Base-by-base conservation (phyloP, 2,888 invertebrate species). In the Eugnorisma glareosa region DNA sequence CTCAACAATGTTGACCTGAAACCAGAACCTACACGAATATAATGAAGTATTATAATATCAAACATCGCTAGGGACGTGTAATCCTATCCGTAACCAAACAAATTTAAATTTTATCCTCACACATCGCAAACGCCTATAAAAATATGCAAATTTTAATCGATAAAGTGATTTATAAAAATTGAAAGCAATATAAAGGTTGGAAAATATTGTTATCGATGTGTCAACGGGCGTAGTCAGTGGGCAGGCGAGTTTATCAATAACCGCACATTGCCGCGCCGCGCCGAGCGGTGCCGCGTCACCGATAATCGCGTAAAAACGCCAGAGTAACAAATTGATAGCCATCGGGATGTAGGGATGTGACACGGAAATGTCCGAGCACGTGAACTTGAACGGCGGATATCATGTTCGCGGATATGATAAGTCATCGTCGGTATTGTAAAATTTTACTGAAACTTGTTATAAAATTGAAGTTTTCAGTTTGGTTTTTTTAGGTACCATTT, bases 121-220 rank as follows among this genome's bases (percentile, higher is more conserved):
- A 61, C 61, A 67, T 66, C 73, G 48, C 75, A 69, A 77, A 77
- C 66, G 61, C 68, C 31, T 73, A 82, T 78, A 85, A 84, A 81
- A 87, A 75, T 70, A 87, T 82, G 84, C 61, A 82, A 86, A 86
- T 87, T 84, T 85, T 77, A 74, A 85, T 82, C 82, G 82, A 87
- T 82, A 86, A 86, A 79, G 79, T 86, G 85, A 85, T 86, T 87
- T 85, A 87, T 80, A 82, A 76, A 85, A 85, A 87, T 85, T 64
- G 69, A 76, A 77, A 77, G 76, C 82, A 79, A 86, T 86, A 78
- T 85, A 85, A 77, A 77, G 71, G 61, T 70, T 75, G 68, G 64
- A 81, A 82, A 82, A 80, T 85, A 86, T 87, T 85, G 87, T 87
- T 87, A 85, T 79, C 82, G 85, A 82, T 82, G 79, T 85, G 77